Evolutionary conservation across 2,797 vertebrate species (phyloP).

Genomic region (Dicrostonyx torquatus): DNA sequence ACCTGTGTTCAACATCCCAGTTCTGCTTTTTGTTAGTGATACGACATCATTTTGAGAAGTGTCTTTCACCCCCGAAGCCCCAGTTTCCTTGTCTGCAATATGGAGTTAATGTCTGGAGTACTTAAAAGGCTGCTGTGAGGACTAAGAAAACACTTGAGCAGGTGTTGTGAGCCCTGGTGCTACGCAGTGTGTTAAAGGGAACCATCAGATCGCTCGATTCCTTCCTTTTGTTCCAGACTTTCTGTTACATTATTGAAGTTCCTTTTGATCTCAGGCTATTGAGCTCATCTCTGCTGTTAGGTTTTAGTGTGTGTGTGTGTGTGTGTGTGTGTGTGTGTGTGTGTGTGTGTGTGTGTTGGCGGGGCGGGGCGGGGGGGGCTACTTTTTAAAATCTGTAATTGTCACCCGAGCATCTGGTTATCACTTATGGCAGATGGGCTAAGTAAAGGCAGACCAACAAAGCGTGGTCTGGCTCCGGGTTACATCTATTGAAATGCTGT

Average conservation of each 20-base stretch:
- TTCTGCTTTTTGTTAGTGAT: neutral
- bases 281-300: slow-evolving; percentile 31
- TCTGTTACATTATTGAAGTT: slow-evolving; percentile 18
- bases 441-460: slow-evolving; percentile 73
- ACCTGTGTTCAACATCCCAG: neutral
- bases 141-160: neutral
- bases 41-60: neutral
- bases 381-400: slow-evolving; percentile 56
- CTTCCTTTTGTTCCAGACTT: slow-evolving; percentile 30
- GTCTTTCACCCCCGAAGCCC: neutral
- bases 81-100: neutral
- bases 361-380: neutral
- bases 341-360: neutral
- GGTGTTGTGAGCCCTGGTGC: neutral
- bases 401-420: slow-evolving; percentile 73
- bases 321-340: too few species aligned
- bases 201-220: neutral
- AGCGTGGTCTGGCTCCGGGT: slow-evolving; percentile 40
- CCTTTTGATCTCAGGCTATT: slow-evolving; percentile 20
- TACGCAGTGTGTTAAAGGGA: neutral
- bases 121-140: neutral
- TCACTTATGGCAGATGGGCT: slow-evolving; percentile 77
- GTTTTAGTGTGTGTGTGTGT: neutral
- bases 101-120: neutral
- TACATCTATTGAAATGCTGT: slow-evolving; percentile 64